These are phyloP conservation scores for Synergus japonicus DNA, from an alignment of 2,888 invertebrate species.

Conservation along the genomic window DNA sequence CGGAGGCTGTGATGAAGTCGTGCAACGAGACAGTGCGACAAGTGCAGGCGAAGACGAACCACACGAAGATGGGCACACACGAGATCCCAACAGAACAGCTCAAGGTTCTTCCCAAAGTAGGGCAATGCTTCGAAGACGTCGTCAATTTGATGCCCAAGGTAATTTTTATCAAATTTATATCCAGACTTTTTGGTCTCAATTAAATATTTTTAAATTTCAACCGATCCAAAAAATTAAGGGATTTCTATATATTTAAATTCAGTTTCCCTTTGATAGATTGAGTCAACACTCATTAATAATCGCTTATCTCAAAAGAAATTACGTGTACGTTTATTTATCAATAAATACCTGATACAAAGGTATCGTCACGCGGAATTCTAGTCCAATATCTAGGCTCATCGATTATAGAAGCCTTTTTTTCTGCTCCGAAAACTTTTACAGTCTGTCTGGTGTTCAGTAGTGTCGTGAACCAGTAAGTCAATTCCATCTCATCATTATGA, in stretches of 20 bases:
- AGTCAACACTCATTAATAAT: background rate
- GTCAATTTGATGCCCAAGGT: slow-evolving; percentile 76
- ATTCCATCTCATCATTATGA: background rate
- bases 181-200: background rate
- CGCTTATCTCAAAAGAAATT: background rate
- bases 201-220: background rate
- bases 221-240: too few relatives aligned
- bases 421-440: slow-evolving; percentile 11
- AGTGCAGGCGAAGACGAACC: slow-evolving; percentile 75
- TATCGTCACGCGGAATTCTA: background rate
- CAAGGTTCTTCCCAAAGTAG: slow-evolving; percentile 70
- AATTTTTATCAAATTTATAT: slow-evolving; percentile 40
- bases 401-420: slow-evolving; percentile 40
- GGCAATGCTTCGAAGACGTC: slow-evolving; percentile 71
- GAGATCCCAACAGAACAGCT: slow-evolving; percentile 61
- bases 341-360: background rate
- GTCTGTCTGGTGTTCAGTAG: background rate
- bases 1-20: slow-evolving; percentile 70
- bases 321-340: background rate
- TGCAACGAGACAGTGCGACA: slow-evolving; percentile 75
- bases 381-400: slow-evolving; percentile 50
- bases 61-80: slow-evolving; percentile 65
- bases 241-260: background rate
- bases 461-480: slow-evolving; percentile 31
- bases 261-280: background rate